A percentile compares a stretch with the other conserved stretches of the same genome.
Evolutionary conservation across 1,140 invertebrate species (phyloP).

Genomic region (Heliothis virescens): DNA sequence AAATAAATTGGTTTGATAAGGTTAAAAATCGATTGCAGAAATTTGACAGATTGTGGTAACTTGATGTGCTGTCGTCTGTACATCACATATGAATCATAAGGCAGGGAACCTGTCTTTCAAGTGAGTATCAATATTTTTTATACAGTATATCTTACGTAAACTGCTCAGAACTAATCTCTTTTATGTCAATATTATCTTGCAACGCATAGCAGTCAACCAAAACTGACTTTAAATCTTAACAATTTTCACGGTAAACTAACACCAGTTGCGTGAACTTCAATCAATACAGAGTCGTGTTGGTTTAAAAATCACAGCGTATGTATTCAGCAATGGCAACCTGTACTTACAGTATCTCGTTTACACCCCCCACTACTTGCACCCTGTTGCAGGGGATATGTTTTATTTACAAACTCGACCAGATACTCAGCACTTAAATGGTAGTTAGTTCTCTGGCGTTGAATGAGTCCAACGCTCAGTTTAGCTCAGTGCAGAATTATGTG

Average conservation of each 20-base stretch:
- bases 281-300: not conserved
- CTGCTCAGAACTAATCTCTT: no score
- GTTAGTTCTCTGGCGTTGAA: not conserved
- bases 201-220: not conserved
- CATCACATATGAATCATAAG: no score
- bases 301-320: slow-evolving; percentile 16
- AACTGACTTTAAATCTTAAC: not conserved
- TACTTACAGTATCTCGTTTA: not conserved
- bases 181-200: not conserved
- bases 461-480: no score
- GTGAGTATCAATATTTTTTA: no score
- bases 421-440: not conserved
- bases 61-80: no score
- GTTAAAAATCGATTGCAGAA: no score
- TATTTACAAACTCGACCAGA: not conserved
- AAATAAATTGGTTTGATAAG: no score
- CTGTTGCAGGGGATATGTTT: not conserved
- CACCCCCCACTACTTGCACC: not conserved
- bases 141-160: no score
- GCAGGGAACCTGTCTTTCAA: no score
- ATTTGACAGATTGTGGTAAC: no score
- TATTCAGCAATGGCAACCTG: not conserved
- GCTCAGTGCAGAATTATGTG: no score
- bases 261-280: not conserved
- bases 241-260: not conserved